A percentile compares a stretch with the other conserved stretches of the same genome.
These are phyloP conservation scores for Hydrotaea diabolus DNA, from an alignment of 2,888 invertebrate species.

Conservation along the genomic window DNA sequence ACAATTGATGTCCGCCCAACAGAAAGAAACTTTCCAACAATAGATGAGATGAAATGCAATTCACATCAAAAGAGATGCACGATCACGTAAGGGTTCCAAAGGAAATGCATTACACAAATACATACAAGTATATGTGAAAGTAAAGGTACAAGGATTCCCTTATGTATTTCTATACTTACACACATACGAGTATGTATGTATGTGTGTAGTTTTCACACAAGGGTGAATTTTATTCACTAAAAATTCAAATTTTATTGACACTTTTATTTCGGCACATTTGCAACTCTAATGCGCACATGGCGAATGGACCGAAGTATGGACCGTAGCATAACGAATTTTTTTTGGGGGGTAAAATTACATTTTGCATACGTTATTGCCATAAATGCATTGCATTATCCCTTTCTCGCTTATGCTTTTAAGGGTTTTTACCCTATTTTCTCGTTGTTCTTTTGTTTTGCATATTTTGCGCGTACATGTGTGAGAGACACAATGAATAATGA, in stretches of 20 bases:
- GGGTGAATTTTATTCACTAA: slow-evolving; percentile 27
- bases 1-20: background rate
- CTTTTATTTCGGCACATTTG: background rate
- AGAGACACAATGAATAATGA: slow-evolving; percentile 58
- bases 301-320: too few species aligned
- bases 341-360: slow-evolving; percentile 14
- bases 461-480: slow-evolving; percentile 39
- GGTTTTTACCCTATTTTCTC: slow-evolving; percentile 53
- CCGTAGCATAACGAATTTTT: slow-evolving; percentile 51
- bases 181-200: too few species aligned
- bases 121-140: background rate
- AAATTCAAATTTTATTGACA: slow-evolving; percentile 57
- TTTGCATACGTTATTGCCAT: slow-evolving; percentile 63
- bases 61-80: slow-evolving; percentile 8
- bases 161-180: too few species aligned
- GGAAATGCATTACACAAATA: too few species aligned
- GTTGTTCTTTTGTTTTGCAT: slow-evolving; percentile 27
- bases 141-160: too few species aligned
- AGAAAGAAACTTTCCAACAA: background rate
- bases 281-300: background rate
- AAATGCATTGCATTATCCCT: slow-evolving; percentile 31
- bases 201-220: too few species aligned
- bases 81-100: slow-evolving; percentile 10
- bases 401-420: background rate
- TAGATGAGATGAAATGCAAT: background rate